Base-by-base conservation (phyloP, 2,113 vertebrate genomes). In the Corydoras maculifer region DNA sequence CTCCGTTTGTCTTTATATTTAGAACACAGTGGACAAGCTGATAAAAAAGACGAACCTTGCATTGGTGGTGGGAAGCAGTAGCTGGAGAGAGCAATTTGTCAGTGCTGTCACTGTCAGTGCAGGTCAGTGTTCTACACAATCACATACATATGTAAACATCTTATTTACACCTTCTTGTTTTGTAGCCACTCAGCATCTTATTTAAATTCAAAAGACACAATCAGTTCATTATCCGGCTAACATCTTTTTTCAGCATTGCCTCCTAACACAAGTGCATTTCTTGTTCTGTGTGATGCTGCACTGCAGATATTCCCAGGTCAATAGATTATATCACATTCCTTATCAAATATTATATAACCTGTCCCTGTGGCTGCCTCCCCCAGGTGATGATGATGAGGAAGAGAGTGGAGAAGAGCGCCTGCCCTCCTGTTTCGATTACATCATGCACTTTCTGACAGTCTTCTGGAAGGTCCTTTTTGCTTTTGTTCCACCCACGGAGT, bases 391-490 rank as follows among this genome's bases (percentile, higher is more conserved):
- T 12, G 90, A 93, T 25, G 91, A 93, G 58, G 91, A 92, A 71
- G 91, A 91, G 72, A 90, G 89, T 8, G 89, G 90, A 0, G 91
- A 92, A 68, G 91, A 93, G 18, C 87, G 88, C 6, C 64, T 92
- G 76, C 91, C 91, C 0, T 92, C 91, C 66, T 93, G 91, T 86
- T 93, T 91, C 62, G 91, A 93, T 76, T 93, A 93, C 86, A 93
- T 93, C 70, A 93, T 93, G 91, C 91, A 93, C 84, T 93, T 93
- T 84, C 86, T 93, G 81, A 92, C 91, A 1, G 91, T 93, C 65
- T 93, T 93, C 88, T 93, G 91, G 91, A 93, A 93, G 80, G 91
- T 93, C 67, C 90, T 93, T 25, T 93, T 93, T 6, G 91, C 91
- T 11, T 92, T 92, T n/a, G 91, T 92, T 69, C 91, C 91, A 3